Evolutionary conservation across 2,797 vertebrate genomes (phyloP).

Genomic region (Cynodonichthys magdalenae): DNA sequence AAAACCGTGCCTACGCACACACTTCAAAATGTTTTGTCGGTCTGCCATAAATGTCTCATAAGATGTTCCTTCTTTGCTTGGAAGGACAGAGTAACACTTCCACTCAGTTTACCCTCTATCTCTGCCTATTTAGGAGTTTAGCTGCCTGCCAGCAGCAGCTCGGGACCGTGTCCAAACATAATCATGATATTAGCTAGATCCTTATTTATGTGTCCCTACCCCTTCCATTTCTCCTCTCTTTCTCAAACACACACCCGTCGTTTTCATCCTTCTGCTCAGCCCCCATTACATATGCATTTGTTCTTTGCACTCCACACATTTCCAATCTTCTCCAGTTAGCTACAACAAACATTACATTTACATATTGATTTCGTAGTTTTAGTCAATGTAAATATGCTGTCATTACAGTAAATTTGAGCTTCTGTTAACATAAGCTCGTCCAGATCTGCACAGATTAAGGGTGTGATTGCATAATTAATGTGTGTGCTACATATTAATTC

Average conservation of each 20-base stretch:
- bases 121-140: conserved; percentile 71
- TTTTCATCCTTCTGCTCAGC: conserved; percentile 72
- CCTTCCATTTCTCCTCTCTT: conserved; percentile 57
- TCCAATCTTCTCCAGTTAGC: conserved; percentile 94
- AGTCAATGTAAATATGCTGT: conserved; percentile 99
- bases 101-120: conserved; percentile 76
- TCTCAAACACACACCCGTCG: conserved; percentile 50
- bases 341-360: conserved; percentile 99
- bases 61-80: conserved; percentile 75
- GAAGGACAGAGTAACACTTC: conserved; percentile 81
- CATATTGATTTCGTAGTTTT: conserved; percentile 99
- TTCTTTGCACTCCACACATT: conserved; percentile 80
- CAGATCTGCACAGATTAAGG: conserved; percentile 96
- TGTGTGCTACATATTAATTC: conserved; percentile 91
- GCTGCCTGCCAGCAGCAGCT: conserved; percentile 74
- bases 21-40: conserved; percentile 65
- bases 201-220: conserved; percentile 78
- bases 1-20: conserved; percentile 49
- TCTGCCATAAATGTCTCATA: conserved; percentile 66
- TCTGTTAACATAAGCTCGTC: conserved; percentile 98
- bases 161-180: conserved; percentile 82
- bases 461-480: conserved; percentile 96
- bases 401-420: conserved; percentile 99
- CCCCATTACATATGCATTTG: conserved; percentile 87
- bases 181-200: conserved; percentile 81